A percentile compares a stretch with the other conserved stretches of the same genome.
phyloP scores from a whole-genome alignment of 2,113 vertebrate species.

The Melanocharis versteri region DNA sequence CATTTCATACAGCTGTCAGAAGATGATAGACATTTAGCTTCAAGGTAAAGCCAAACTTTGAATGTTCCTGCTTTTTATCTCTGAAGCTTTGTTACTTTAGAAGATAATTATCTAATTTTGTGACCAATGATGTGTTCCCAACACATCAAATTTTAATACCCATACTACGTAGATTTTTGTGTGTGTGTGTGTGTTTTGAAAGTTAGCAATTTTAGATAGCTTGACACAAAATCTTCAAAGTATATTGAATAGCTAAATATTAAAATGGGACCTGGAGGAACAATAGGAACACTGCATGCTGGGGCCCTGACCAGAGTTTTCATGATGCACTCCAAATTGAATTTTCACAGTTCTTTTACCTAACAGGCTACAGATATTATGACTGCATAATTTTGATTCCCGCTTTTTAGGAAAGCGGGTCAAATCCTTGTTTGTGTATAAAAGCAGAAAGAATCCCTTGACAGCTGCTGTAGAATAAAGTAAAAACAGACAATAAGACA shows the following conservation, averaged over 20 bases:
- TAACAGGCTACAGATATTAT: background rate
- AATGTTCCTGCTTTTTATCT: constrained; percentile 45
- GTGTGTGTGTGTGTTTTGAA: background rate
- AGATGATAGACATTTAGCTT: constrained; percentile 61
- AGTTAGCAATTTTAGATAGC: background rate
- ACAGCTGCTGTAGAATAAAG: background rate
- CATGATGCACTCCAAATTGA: background rate
- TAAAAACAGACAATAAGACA: background rate
- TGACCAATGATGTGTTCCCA: background rate
- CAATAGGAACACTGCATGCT: background rate
- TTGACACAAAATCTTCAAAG: background rate
- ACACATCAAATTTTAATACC: background rate
- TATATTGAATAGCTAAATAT: background rate
- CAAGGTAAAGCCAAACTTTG: constrained; percentile 41
- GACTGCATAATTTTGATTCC: background rate
- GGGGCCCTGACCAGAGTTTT: background rate
- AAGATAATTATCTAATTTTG: constrained; percentile 31
- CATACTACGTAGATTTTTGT: background rate
- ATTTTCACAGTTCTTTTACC: background rate
- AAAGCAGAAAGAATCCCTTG: background rate
- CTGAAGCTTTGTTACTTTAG: constrained; percentile 27
- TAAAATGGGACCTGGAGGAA: background rate
- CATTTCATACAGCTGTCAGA: constrained; percentile 52
- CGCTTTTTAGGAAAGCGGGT: background rate
- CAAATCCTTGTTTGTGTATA: background rate